A percentile compares a stretch with the other conserved stretches of the same genome.
Conservation (phyloP, 2,113 vertebrate genomes). For the Hylia prasina region DNA sequence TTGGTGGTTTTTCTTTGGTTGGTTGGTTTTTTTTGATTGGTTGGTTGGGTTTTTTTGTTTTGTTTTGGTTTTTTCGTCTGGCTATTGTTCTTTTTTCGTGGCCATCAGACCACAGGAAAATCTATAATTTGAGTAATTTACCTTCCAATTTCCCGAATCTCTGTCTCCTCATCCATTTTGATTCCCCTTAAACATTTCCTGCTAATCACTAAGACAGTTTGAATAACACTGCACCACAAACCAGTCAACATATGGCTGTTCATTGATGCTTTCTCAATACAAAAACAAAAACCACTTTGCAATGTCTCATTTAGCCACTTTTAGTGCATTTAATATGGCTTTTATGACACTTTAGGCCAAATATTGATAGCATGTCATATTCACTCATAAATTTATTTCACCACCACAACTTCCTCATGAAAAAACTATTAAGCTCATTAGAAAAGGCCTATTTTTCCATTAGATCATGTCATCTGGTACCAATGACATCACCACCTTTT, state of each 20-base stretch:
- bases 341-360: conserved; percentile 8
- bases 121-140: not conserved
- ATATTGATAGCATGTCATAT: not conserved
- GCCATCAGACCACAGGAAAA: not conserved
- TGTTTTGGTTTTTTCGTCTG: not conserved
- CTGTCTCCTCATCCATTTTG: not conserved
- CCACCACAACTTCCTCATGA: not conserved
- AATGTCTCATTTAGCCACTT: conserved; percentile 23
- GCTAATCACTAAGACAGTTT: not conserved
- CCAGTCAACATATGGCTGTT: not conserved
- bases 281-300: not conserved
- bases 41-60: no score
- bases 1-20: not conserved
- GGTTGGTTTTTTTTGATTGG: not conserved
- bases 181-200: not conserved
- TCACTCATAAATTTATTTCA: conserved; percentile 18
- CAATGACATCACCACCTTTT: not conserved
- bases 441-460: conserved; percentile 12
- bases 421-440: conserved; percentile 25
- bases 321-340: not conserved
- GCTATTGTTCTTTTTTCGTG: not conserved
- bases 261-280: not conserved
- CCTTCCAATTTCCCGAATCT: not conserved
- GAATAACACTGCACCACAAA: not conserved
- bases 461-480: not conserved